Conservation (phyloP, 2,888 invertebrate genomes). For the Cryptocheilus praepositus region DNA sequence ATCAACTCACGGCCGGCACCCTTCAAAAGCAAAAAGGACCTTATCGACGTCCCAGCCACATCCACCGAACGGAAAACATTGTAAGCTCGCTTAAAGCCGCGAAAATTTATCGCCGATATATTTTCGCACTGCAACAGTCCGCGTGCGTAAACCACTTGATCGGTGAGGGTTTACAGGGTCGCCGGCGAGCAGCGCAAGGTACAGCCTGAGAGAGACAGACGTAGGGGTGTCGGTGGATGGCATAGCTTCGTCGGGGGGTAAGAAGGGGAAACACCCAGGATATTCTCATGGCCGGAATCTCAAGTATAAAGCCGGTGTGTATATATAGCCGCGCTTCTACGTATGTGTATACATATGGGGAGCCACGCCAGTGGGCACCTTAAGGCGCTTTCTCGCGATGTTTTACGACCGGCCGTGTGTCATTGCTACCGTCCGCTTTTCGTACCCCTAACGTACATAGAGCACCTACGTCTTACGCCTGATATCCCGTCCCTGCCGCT, state of each 20-base stretch:
- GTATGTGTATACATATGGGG: slow-evolving; percentile 13
- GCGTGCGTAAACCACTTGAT: slow-evolving; percentile 34
- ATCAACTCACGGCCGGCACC: too few relatives aligned
- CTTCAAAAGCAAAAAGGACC: too few relatives aligned
- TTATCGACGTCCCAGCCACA: too few relatives aligned
- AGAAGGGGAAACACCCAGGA: slow-evolving; percentile 6
- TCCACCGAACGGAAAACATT: too few relatives aligned
- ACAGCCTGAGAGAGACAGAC: not conserved
- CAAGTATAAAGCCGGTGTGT: too few relatives aligned
- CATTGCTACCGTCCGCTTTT: slow-evolving; percentile 48
- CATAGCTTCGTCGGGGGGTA: not conserved
- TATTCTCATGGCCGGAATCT: too few relatives aligned
- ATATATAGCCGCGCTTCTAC: not conserved
- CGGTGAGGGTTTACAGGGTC: slow-evolving; percentile 15
- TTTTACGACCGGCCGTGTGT: slow-evolving; percentile 55
- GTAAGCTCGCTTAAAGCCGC: too few relatives aligned
- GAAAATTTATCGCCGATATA: too few relatives aligned
- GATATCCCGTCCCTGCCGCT: too few relatives aligned
- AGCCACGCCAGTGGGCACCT: slow-evolving; percentile 18
- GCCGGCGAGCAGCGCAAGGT: not conserved
- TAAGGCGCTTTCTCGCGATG: slow-evolving; percentile 47
- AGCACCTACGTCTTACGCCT: slow-evolving; percentile 10
- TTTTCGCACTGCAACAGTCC: slow-evolving; percentile 12
- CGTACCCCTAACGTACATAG: slow-evolving; percentile 6
- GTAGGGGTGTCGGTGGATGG: too few relatives aligned